These are phyloP conservation scores for Caranx ignobilis DNA, from an alignment of 2,113 vertebrate species.

Conservation along the genomic window DNA sequence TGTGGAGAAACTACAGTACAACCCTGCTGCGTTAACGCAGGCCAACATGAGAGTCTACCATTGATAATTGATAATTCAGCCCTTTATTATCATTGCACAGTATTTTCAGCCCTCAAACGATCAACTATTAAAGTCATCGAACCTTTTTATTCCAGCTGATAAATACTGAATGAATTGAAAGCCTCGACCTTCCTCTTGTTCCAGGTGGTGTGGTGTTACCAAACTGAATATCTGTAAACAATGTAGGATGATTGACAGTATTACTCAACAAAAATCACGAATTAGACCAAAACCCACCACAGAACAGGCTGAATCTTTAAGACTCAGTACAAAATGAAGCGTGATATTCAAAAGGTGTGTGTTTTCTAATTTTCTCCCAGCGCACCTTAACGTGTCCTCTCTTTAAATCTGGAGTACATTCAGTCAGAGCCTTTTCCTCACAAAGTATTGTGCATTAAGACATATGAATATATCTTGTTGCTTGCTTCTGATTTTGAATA, in stretches of 20 bases:
- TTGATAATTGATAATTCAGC: no score
- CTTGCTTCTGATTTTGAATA: constrained; percentile 32
- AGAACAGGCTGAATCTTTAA: background rate
- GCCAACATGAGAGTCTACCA: no score
- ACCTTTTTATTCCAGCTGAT: no score
- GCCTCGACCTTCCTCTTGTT: no score
- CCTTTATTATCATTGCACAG: no score
- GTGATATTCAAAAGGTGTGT: background rate
- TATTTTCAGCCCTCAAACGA: no score
- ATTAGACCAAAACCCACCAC: constrained; percentile 10
- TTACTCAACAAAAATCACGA: background rate
- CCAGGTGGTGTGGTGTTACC: no score
- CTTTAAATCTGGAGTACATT: background rate
- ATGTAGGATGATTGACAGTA: background rate
- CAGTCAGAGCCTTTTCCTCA: constrained; percentile 29
- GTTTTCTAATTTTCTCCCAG: background rate
- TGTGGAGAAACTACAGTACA: background rate
- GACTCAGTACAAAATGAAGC: constrained; percentile 39
- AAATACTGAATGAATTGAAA: no score
- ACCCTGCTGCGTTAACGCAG: no score
- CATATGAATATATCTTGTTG: constrained; percentile 41
- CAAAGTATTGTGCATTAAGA: constrained; percentile 38
- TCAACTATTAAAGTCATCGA: no score
- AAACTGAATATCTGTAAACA: no score
- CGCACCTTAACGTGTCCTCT: constrained; percentile 3